These are phyloP conservation scores for Clarias pachynema DNA, from an alignment of 2,797 vertebrate species.

Conservation along the genomic window DNA sequence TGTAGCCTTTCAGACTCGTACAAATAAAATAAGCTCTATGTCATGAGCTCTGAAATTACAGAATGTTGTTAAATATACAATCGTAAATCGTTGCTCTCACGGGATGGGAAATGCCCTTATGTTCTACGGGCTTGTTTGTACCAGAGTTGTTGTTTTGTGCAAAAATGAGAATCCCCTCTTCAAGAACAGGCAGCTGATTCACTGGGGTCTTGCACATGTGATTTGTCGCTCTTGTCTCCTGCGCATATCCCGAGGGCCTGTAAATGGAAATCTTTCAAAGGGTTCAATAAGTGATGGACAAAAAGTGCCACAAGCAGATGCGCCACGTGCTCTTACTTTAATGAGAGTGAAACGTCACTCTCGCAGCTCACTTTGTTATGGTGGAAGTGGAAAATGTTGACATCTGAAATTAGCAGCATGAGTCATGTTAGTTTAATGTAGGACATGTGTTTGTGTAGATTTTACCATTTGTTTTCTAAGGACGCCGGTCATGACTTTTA, in stretches of 20 bases:
- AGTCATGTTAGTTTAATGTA: not conserved
- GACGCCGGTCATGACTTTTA: not conserved
- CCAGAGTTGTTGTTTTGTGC: constrained; percentile 46
- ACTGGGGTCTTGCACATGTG: constrained; percentile 58
- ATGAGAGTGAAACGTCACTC: constrained; percentile 3
- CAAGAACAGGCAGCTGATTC: constrained; percentile 60
- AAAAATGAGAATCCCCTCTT: constrained; percentile 36
- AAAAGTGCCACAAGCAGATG: constrained; percentile 2
- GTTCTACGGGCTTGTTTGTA: constrained; percentile 38
- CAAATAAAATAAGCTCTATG: too few species aligned
- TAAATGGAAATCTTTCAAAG: constrained; percentile 63
- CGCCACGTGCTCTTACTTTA: constrained; percentile 26
- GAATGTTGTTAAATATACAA: not conserved
- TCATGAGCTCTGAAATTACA: too few species aligned
- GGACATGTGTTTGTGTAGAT: not conserved
- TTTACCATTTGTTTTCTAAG: not conserved
- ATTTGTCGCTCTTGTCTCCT: constrained; percentile 43
- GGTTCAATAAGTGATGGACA: constrained; percentile 38
- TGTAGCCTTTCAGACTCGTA: not conserved
- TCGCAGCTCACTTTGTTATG: constrained; percentile 24
- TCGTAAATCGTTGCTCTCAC: not conserved
- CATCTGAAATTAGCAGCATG: not conserved
- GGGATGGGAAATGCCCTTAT: not conserved
- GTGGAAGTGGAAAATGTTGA: not conserved
- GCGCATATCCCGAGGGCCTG: constrained; percentile 47